A percentile compares a stretch with the other conserved stretches of the same genome.
Conservation (phyloP, 2,888 invertebrate genomes). For the Conomelus anceps region DNA sequence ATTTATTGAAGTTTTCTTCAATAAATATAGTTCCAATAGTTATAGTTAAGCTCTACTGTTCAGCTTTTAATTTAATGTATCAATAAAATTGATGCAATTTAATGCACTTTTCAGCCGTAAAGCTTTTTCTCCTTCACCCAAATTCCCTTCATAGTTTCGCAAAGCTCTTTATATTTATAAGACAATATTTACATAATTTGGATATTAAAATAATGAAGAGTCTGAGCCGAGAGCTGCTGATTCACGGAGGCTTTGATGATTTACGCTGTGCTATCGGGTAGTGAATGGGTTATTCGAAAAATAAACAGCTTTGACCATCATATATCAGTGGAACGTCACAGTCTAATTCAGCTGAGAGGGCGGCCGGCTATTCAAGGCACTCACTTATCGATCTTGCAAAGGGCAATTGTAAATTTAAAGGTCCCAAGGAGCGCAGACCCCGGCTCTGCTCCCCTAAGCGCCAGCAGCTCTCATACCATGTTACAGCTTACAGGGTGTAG, state of each 20-base stretch:
- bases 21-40: too few species aligned
- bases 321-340: neutral
- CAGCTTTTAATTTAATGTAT: too few species aligned
- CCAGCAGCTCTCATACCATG: too few species aligned
- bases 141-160: too few species aligned
- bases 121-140: too few species aligned
- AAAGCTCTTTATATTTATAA: neutral
- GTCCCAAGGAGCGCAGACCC: neutral
- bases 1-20: too few species aligned
- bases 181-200: neutral
- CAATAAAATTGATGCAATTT: too few species aligned
- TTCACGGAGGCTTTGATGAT: neutral
- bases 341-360: neutral
- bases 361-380: neutral
- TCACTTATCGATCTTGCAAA: neutral
- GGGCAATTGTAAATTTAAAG: neutral
- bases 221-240: too few species aligned
- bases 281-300: neutral
- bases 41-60: too few species aligned
- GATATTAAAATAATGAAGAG: neutral
- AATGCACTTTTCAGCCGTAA: too few species aligned
- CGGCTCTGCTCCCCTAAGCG: neutral
- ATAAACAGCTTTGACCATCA: neutral
- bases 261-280: neutral
- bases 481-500: neutral